These are phyloP conservation scores for Calypte anna DNA, from an alignment of 2,113 vertebrate species.

Conservation along the genomic window DNA sequence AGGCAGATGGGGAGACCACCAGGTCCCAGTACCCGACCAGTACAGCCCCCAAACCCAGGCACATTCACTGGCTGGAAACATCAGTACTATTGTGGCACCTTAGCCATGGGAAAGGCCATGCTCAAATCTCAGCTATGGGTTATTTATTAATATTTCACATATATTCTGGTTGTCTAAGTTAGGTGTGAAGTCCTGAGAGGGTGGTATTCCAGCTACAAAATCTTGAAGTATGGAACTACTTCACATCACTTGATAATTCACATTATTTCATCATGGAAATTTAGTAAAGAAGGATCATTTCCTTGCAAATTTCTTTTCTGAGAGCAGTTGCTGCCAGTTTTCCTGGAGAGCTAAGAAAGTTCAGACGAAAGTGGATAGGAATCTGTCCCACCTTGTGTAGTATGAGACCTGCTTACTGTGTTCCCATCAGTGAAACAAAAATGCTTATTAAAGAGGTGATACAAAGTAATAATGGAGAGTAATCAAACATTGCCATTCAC, in stretches of 20 bases:
- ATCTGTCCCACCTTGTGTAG: not conserved
- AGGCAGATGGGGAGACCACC: not conserved
- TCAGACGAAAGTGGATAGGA: not conserved
- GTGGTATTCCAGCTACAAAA: not conserved
- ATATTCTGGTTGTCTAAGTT: not conserved
- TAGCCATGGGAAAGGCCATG: fast-evolving
- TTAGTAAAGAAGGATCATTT: not conserved
- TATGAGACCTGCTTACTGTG: not conserved
- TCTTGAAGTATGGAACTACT: not conserved
- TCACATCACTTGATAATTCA: not conserved
- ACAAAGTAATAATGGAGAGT: not conserved
- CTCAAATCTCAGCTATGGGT: not conserved
- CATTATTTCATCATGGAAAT: not conserved
- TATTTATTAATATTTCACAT: not conserved
- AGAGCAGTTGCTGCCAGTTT: not conserved
- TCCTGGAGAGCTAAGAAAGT: not conserved
- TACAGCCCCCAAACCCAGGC: not conserved
- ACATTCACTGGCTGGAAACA: not conserved
- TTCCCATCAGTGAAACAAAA: not conserved
- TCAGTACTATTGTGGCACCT: fast-evolving
- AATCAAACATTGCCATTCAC: not conserved
- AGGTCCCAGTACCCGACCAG: not conserved
- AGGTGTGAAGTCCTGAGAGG: not conserved
- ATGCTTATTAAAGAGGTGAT: not conserved
- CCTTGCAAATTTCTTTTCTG: not conserved